Evolutionary conservation across 1,140 invertebrate genomes (phyloP), one percentile per base, ranked within the genome.

Genomic region (Drosophila fuyamai): DNA sequence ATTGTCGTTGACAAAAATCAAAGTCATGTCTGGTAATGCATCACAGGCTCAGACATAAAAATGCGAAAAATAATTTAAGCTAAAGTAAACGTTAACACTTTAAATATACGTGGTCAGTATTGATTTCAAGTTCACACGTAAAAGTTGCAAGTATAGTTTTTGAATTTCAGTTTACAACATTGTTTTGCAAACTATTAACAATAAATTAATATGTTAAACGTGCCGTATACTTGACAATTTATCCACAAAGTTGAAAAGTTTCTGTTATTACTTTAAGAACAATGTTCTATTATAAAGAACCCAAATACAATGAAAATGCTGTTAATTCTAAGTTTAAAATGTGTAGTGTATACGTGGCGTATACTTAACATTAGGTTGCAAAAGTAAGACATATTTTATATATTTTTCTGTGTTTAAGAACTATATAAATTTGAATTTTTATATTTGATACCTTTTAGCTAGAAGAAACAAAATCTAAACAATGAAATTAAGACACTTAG

Each of bases 1-100:
- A 88, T 70, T 88, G 76, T 51, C 60, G 65, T 51, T 56, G 74
- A 68, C 79, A 71, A 81, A 76, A 81, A 81, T 86, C 65, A 67
- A 54, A 66, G 66, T 50, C 57, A 53, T 71, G 76, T 50, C 41
- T n/a, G 53, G 66, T 47, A 88, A 83, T 80, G 67, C 84, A 88
- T 89, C 79, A 84, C 58, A 79, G 76, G 48, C 43, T 44, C 43
- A 29, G 36, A 48, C n/a, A 27, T 54, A 44, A 18, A 58, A 71
- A 71, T 23, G 41, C 48, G 66, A 57, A 70, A 50, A 59, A 62
- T 68, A 59, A 79, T 62, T 60, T 71, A 60, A 74, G 40, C 36
- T 54, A 32, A 40, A 51, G 48, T 54, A 73, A 74, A 62, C 40
- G 41, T 71, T 27, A 43, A 46, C 43, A 44, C 32, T 35, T 51